Evolutionary conservation across 2,797 vertebrate species (phyloP), one percentile per base, ranked within the genome.

Genomic region (Acrossocheilus fasciatus): DNA sequence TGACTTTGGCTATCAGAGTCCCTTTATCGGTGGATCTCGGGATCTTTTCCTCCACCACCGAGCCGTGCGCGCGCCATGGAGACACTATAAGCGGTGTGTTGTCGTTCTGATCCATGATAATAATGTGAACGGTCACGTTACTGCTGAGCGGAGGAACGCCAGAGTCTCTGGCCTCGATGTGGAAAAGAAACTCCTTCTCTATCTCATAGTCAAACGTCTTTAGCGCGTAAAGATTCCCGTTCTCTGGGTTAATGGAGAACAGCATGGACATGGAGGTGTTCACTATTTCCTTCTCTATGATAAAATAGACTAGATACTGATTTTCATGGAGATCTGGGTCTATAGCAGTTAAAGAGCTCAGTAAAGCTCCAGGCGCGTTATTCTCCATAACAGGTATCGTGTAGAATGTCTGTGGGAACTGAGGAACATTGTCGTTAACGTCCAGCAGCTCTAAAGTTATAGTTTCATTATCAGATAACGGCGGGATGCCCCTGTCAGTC

Each of bases 131-230:
- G n/a, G 85, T 88, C 6, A 89, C 86, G 73, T 90, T 92, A 84
- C 91, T 92, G 81, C 89, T 93, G 15, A 92, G 89, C 1, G 91
- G 88, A 70, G 92, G 90, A 45, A 90, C 78, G 18, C 91, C 92
- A 26, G 91, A 91, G 87, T 93, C 91, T 36, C 82, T 89, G 52
- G 92, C 91, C 76, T 92, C 89, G 17, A 92, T 83, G 57, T 89
- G 88, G 69, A 92, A 89, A 64, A 89, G 57, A 41, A 93, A 91
- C 69, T 89, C 85, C 50, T 89, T 88, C 41, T 92, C 86, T 26
- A 89, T 90, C 80, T 93, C 92, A 81, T 92, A 91, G 68, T 93
- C 91, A 87, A 92, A 92, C 2, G 91, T 91, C 17, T 91, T 88
- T 36, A 93, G 89, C 41, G 91, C 90, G 83, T 89, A 93, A 82